Evolutionary conservation across 2,797 vertebrate genomes (phyloP).

Genomic region (Melanotaenia maccullochi): DNA sequence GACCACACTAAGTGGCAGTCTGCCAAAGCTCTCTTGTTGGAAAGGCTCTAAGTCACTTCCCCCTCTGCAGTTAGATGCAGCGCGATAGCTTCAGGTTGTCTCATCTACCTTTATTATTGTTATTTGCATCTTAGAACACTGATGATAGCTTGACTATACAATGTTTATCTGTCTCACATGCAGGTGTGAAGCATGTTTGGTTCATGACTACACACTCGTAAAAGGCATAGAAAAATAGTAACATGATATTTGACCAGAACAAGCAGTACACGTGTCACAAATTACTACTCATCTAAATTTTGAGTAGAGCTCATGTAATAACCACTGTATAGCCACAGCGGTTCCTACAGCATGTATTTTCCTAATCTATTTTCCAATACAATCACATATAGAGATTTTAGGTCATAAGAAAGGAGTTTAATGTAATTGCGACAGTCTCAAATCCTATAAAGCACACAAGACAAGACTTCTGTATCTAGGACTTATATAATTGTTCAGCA

Average conservation of each 20-base stretch:
- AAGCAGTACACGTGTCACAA: constrained; percentile 21
- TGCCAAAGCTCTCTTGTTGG: constrained; percentile 81
- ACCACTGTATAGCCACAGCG: constrained; percentile 41
- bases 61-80: constrained; percentile 69
- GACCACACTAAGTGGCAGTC: constrained; percentile 80
- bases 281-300: constrained; percentile 36
- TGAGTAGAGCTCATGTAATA: constrained; percentile 49
- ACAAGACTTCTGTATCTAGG: neutral
- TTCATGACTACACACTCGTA: constrained; percentile 50
- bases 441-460: neutral
- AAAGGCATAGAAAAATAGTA: constrained; percentile 47
- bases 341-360: constrained; percentile 38
- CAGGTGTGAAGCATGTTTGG: constrained; percentile 58
- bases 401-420: constrained; percentile 15
- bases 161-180: constrained; percentile 58
- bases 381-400: constrained; percentile 7
- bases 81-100: constrained; percentile 74
- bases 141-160: constrained; percentile 72
- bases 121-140: constrained; percentile 65
- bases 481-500: neutral
- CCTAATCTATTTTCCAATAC: constrained; percentile 43
- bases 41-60: constrained; percentile 77
- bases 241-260: constrained; percentile 39
- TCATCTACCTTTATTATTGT: constrained; percentile 77
- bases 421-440: constrained; percentile 4